Base-by-base conservation (phyloP, 2,797 vertebrate genomes). In the Heterohyrax brucei region DNA sequence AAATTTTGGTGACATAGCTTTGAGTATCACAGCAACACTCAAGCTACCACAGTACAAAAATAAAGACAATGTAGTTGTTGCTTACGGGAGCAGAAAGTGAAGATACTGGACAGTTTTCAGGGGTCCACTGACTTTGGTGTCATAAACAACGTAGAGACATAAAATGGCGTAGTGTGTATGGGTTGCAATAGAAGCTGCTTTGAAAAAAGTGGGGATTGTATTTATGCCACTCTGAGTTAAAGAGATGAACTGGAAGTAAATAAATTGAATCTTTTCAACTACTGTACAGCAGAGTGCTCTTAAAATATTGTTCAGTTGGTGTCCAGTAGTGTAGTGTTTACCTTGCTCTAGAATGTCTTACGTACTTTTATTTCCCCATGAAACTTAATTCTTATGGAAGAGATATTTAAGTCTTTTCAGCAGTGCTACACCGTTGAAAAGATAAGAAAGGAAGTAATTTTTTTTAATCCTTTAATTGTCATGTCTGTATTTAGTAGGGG, bases 381-480 rank as follows among this genome's bases (percentile, higher is more conserved):
- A 66, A 75, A 59, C 10, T 84, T 90, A 73, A 70, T 94, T 95
- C 3, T 94, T 72, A 62, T 24, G 78, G 44, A 28, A 87, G 13
- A 92, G 88, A 76, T 24, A 44, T 96, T 94, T 87, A 77, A 84
- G 46, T 80, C 30, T 53, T 92, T 84, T 77, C 77, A 84, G n/a
- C 21, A 79, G 4, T 87, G 75, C n/a, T 87, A 0, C 87, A 89
- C 33, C 92, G 53, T 22, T 59, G 13, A 82, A 96, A 95, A n/a
- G 26, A 22, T 79, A 76, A 90, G 46, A 94, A 59, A 87, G 18
- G 3, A 91, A 86, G 7, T 85, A 81, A 59, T 75, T 24, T 82
- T 93, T 39, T 33, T 1, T 6, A 78, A 7, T 80, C 22, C 56
- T 56, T 61, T 77, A 61, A 26, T 86, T 83, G 83, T 0, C 21